These are phyloP conservation scores for Drosophila ohnishii DNA, from an alignment of 1,140 invertebrate species.

Conservation along the genomic window DNA sequence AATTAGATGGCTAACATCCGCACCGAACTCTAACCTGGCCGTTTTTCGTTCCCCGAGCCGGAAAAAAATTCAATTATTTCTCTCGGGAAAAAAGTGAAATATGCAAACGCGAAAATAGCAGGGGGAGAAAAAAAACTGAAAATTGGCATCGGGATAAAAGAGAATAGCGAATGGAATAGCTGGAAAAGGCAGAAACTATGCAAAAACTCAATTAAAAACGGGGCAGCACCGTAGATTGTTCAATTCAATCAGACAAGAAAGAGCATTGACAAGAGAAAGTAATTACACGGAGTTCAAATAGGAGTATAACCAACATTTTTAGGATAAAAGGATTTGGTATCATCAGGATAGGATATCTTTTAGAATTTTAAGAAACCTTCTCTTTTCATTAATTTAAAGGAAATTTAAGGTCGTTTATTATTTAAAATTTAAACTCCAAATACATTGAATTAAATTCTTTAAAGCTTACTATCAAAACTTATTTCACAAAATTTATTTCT, in stretches of 20 bases:
- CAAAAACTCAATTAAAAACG: slow-evolving; percentile 55
- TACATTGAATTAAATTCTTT: too few relatives aligned
- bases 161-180: slow-evolving; percentile 29
- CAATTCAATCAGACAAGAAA: slow-evolving; percentile 37
- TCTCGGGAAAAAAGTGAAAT: slow-evolving; percentile 14
- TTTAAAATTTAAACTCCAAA: too few relatives aligned
- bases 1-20: slow-evolving; percentile 57
- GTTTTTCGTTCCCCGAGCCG: slow-evolving; percentile 1
- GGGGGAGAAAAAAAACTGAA: slow-evolving; percentile 20
- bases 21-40: slow-evolving; percentile 18
- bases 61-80: slow-evolving; percentile 53
- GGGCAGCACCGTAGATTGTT: slow-evolving; percentile 32
- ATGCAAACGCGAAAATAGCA: slow-evolving; percentile 20
- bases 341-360: not conserved
- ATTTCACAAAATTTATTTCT: not conserved
- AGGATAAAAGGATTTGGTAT: not conserved
- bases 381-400: not conserved
- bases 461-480: not conserved
- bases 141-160: slow-evolving; percentile 37
- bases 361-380: not conserved
- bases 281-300: slow-evolving; percentile 11
- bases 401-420: not conserved
- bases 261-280: slow-evolving; percentile 1
- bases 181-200: slow-evolving; percentile 44
- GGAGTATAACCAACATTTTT: not conserved